phyloP scores from a whole-genome alignment of 2,888 invertebrate species.

The Euzophera pinguis region DNA sequence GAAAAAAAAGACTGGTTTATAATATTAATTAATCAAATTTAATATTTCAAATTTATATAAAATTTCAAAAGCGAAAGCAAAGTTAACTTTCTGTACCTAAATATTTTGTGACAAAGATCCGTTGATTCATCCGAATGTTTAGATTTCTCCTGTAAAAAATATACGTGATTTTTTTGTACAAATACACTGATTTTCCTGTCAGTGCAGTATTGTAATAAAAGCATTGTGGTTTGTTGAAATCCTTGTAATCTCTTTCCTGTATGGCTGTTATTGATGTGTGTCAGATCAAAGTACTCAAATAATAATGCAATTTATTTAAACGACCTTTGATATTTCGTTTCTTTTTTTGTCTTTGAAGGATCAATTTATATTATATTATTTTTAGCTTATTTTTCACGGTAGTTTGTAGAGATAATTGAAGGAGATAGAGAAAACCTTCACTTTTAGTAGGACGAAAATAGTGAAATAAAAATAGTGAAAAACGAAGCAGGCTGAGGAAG shows the following conservation, averaged over 20 bases:
- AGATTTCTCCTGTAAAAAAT: slow-evolving; percentile 1
- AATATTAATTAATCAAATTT: too few relatives aligned
- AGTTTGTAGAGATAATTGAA: too few relatives aligned
- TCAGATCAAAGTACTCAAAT: background rate
- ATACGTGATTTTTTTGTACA: slow-evolving; percentile 4
- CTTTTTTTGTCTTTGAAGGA: background rate
- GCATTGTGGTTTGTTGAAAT: background rate
- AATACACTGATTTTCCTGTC: slow-evolving; percentile 1
- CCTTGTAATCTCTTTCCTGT: background rate
- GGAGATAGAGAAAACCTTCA: too few relatives aligned
- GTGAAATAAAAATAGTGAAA: too few relatives aligned
- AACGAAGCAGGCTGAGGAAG: too few relatives aligned
- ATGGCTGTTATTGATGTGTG: background rate
- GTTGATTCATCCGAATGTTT: slow-evolving; percentile 3
- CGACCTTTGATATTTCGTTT: background rate
- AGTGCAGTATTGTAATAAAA: background rate
- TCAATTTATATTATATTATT: too few relatives aligned
- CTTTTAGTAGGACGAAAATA: too few relatives aligned
- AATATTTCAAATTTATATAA: too few relatives aligned
- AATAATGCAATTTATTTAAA: background rate
- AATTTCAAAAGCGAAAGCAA: too few relatives aligned
- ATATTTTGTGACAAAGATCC: background rate
- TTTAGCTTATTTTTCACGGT: too few relatives aligned
- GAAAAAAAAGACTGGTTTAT: too few relatives aligned
- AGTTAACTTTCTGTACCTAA: background rate